Evolutionary conservation across 2,888 invertebrate genomes (phyloP), one percentile per base, ranked within the genome.

Genomic region (Drosophila picticornis): DNA sequence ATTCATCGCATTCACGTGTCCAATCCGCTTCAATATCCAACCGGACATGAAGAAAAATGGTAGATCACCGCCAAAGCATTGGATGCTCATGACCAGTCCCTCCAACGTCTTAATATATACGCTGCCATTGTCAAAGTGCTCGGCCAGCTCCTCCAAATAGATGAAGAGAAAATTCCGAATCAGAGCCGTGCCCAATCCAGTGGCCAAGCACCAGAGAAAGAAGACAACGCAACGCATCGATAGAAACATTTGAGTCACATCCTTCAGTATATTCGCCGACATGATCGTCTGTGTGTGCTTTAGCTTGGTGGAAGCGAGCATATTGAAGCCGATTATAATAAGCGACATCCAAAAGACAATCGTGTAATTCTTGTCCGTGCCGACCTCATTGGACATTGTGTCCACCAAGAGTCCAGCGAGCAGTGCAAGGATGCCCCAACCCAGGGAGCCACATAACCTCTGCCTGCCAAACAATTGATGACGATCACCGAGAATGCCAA

Each of bases 91-190:
- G 22, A 95, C 95, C 1, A 96, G 92, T 0, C 97, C 97, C 91
- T 97, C 96, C 22, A 97, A 88, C 0, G 96, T 96, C 91, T 96
- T 97, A n/a, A 95, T 94, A 91, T 95, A 95, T 11, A 93, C 93
- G 48, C 94, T 93, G 70, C 94, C 95, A 11, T 86, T 82, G 58
- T 93, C 91, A 64, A 88, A 60, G 1, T 76, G 67, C n/a, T 65
- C 60, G 0, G 95, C 95, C 64, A 97, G 93, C 75, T 96, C 96
- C 92, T 98, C 97, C 19, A 97, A 93, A 80, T 96, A 95, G 96
- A 97, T 97, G 91, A 97, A 97, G 0, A 98, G 93, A 91, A 98
- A 98, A 83, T 97, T 96, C 97, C 98, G 98, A 29, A 98, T 94
- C 0, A 98, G 93, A 0, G 97, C 97, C 0, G 97, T 97, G 84